Percentiles rank a stretch among this genome's conserved stretches.
phyloP scores from a whole-genome alignment of 2,888 invertebrate genomes.

The Drosophila sordidula region DNA sequence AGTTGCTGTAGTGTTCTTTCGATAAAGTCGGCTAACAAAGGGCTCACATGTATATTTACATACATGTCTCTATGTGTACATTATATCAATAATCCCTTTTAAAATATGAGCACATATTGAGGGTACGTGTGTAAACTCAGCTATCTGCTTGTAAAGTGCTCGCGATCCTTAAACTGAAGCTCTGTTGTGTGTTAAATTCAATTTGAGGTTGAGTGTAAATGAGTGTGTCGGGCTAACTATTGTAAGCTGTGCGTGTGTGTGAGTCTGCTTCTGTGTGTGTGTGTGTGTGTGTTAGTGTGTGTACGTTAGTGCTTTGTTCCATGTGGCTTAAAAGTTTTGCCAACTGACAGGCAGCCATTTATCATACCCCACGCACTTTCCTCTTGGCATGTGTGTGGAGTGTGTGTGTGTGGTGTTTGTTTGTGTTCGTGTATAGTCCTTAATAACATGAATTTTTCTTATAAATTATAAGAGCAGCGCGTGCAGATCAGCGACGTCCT shows the following conservation, averaged over 20 bases:
- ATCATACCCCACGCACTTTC: constrained; percentile 23
- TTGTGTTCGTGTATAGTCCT: constrained; percentile 18
- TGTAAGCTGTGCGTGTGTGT: constrained; percentile 17
- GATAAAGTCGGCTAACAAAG: constrained; percentile 37
- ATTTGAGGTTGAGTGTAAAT: constrained; percentile 60
- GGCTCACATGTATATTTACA: background rate
- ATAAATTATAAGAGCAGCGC: constrained; percentile 22
- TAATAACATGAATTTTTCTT: constrained; percentile 48
- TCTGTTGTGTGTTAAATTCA: constrained; percentile 65
- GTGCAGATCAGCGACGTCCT: constrained; percentile 32
- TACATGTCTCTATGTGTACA: background rate
- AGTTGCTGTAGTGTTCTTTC: constrained; percentile 26
- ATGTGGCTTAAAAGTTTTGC: constrained; percentile 50
- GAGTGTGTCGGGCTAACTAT: constrained; percentile 28
- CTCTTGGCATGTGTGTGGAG: constrained; percentile 1
- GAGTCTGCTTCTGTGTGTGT: constrained; percentile 13
- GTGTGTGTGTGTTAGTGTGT: constrained; percentile 11
- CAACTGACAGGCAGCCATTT: constrained; percentile 44
- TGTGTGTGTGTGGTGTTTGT: background rate
- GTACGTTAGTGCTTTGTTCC: constrained; percentile 42
- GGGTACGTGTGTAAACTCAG: constrained; percentile 41
- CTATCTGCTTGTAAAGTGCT: constrained; percentile 46
- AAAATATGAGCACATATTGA: constrained; percentile 28
- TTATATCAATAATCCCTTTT: constrained; percentile 67
- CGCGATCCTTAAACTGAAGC: constrained; percentile 34